Percentiles rank a stretch among this genome's conserved stretches.
These are phyloP conservation scores for Theonella swinhoei DNA, from an alignment of 37 sponge, comb jelly and placozoan genomes.

Conservation along the genomic window DNA sequence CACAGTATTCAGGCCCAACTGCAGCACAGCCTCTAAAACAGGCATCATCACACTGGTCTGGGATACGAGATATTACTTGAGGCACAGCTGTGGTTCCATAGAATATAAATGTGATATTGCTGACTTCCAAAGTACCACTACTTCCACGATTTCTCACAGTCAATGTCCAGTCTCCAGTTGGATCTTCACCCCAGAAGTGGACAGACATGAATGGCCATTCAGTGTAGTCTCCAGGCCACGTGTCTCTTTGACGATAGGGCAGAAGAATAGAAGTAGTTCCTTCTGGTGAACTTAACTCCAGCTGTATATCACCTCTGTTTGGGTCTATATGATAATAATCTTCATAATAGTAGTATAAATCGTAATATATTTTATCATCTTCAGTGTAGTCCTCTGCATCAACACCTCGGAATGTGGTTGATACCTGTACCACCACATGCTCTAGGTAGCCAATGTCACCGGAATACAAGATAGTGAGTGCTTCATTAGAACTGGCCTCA, in stretches of 20 bases:
- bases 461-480: neutral
- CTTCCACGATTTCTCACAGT: neutral
- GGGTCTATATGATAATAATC: neutral
- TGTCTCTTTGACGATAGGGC: slow-evolving; percentile 52
- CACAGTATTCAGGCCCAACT: slow-evolving; percentile 9
- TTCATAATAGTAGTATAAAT: neutral
- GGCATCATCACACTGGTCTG: slow-evolving; percentile 21
- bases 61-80: slow-evolving; percentile 25
- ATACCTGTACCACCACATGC: slow-evolving; percentile 33
- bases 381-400: neutral
- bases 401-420: neutral
- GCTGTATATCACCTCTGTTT: slow-evolving; percentile 63
- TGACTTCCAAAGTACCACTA: slow-evolving; percentile 17
- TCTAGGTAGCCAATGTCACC: slow-evolving; percentile 43
- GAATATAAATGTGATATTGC: slow-evolving; percentile 3
- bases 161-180: slow-evolving; percentile 68
- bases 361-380: neutral
- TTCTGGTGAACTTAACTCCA: slow-evolving; percentile 74
- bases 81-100: slow-evolving; percentile 47
- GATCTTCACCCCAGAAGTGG: slow-evolving; percentile 77
- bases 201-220: slow-evolving; percentile 82
- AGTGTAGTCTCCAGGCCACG: slow-evolving; percentile 19
- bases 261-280: slow-evolving; percentile 74
- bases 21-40: slow-evolving; percentile 51
- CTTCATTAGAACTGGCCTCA: neutral